Base-by-base conservation (phyloP, 2,888 invertebrate genomes). In the Rotaria sp. region DNA sequence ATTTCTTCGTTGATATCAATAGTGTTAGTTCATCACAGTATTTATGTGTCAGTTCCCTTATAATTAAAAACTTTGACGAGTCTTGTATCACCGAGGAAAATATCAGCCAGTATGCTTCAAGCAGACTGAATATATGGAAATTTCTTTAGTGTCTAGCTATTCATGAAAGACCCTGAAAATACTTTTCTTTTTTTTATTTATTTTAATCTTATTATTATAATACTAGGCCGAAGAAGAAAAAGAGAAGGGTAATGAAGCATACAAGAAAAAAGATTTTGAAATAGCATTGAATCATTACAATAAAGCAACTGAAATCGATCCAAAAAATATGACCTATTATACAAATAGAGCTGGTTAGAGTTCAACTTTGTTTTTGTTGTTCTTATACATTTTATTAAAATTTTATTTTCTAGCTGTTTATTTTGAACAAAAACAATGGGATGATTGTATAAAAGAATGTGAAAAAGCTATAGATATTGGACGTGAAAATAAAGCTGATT, bases 401-500 rank as follows among this genome's bases (percentile, higher is more conserved):
- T 59, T 85, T 84, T 88, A 84, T 88, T 88, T 91, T 92, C 41
- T 90, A 93, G 98, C 99, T 0, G 98, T 97, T 24, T 95, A 94
- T 91, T 98, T 97, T 92, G 99, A 99, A 92, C 95, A 95, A 90
- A 95, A 95, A 89, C 94, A 97, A 86, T 97, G 94, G 91, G 86
- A 88, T 86, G 94, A 95, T 89, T 97, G 97, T 92, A 95, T 99
- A 88, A 94, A 94, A 88, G 94, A 94, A 88, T 99, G 99, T 91
- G 94, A 96, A 90, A 95, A 95, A 89, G 97, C 95, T 0, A 95
- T 98, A 88, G 97, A 98, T 89, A 92, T 97, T 87, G 99, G 99
- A 0, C 93, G 98, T 89, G 98, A 97, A 92, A 96, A 97, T 91
- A 93, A 97, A 87, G 97, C 98, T 10, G 98, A 99, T 91, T 99